These are phyloP conservation scores for Aphaenogaster rudis DNA, from an alignment of 1,140 invertebrate genomes.

Conservation along the genomic window DNA sequence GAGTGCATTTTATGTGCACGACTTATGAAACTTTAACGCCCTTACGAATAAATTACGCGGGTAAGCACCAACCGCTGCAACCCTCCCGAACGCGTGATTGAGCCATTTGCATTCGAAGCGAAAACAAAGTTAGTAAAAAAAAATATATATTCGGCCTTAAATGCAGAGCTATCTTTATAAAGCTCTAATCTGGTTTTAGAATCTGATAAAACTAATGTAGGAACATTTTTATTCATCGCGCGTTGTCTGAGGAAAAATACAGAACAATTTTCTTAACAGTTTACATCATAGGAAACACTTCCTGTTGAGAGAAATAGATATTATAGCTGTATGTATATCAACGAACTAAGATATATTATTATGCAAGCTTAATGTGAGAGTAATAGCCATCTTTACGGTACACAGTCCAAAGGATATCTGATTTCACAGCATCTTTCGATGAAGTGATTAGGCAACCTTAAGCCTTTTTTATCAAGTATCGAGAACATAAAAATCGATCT, in stretches of 20 bases:
- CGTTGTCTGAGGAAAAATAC: neutral
- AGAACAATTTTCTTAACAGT: neutral
- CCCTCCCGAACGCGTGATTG: conserved; percentile 73
- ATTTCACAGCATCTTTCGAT: neutral
- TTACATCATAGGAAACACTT: neutral
- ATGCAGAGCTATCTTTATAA: conserved; percentile 17
- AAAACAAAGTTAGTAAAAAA: conserved; percentile 68
- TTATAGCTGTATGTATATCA: neutral
- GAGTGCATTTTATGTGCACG: conserved; percentile 83
- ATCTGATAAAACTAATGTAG: neutral
- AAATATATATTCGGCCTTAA: neutral
- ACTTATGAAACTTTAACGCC: conserved; percentile 85
- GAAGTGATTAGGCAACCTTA: neutral
- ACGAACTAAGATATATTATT: neutral
- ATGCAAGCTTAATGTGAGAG: neutral
- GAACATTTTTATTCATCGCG: neutral
- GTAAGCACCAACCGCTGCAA: conserved; percentile 71
- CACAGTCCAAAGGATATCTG: neutral
- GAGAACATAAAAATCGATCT: conserved; percentile 50
- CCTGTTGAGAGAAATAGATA: neutral
- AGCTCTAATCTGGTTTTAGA: neutral
- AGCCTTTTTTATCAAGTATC: neutral
- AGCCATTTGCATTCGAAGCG: conserved; percentile 74
- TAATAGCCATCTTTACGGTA: neutral
- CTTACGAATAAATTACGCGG: conserved; percentile 80